Base-by-base conservation (phyloP, 2,888 invertebrate genomes). In the Melangyna quadrimaculata region DNA sequence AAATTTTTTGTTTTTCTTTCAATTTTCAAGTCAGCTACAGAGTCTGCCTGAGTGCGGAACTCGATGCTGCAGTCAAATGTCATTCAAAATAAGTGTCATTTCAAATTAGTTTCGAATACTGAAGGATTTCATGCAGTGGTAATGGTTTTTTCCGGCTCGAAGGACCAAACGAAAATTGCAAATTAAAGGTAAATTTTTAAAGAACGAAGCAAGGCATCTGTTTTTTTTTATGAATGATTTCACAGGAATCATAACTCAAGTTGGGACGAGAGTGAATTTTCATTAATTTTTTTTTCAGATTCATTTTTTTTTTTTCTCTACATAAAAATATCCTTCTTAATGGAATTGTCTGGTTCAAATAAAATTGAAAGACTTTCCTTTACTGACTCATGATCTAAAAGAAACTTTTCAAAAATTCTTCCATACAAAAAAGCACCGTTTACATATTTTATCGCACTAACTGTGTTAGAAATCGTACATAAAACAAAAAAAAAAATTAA, bases 401-500 rank as follows among this genome's bases (percentile, higher is more conserved):
- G 35, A 51, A 32, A 22, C 14, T 24, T 43, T 27, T 3, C 5
- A 27, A n/a, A 29, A 24, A 24, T 43, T 40, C 63, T 43, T 17
- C 1, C 12, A 3, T 22, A n/a, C 14, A 59, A 35, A 19, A 19
- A 35, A 8, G 24, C 29, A 14, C 27, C 65, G 40, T 77, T 48
- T 77, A 61, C 51, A 77, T 77, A 69, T 51, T 77, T 77, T 51
- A 77, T 59, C 32, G 9, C 45, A 51, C 57, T 35, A 32, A 14
- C n/a, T 65, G 45, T 45, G 37, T 67, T 51, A 53, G 51, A 73
- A 51, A 55, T 32, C 19, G 32, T 7, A 72, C 29, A 48, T 32
- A 2, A 59, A 72, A 72, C 27, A 57, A 72, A 59, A 51, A 53
- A 24, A 19, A 32, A 57, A 73, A 79, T 73, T 73, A 73, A 79